Percentiles rank a stretch among this genome's conserved stretches.
Evolutionary conservation across 2,888 invertebrate species (phyloP).

Genomic region (Catocala fraxini): DNA sequence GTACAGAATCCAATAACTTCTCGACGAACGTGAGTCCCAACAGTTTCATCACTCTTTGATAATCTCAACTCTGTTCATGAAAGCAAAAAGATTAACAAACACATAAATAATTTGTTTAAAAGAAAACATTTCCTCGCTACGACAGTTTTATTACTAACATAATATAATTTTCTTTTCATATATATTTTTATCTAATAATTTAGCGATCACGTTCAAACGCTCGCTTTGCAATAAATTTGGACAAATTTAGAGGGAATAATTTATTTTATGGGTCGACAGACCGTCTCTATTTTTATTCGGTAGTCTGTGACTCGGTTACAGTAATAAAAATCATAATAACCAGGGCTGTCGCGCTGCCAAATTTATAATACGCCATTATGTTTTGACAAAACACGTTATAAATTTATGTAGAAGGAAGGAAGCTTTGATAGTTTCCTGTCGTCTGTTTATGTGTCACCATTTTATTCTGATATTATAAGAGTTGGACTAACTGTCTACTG

Average conservation of each 20-base stretch:
- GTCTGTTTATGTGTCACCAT: slow-evolving; percentile 34
- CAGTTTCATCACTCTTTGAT: slow-evolving; percentile 24
- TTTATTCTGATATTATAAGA: slow-evolving; percentile 22
- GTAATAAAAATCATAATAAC: slow-evolving; percentile 46
- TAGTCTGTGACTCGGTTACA: slow-evolving; percentile 31
- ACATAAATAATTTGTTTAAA: slow-evolving; percentile 48
- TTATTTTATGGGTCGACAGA: slow-evolving; percentile 49
- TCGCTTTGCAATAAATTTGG: slow-evolving; percentile 47
- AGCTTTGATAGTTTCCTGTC: slow-evolving; percentile 49
- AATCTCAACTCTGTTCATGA: slow-evolving; percentile 32
- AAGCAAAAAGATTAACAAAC: slow-evolving; percentile 37
- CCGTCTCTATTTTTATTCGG: slow-evolving; percentile 43
- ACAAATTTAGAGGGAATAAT: slow-evolving; percentile 51
- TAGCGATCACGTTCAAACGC: slow-evolving; percentile 51
- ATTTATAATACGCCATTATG: slow-evolving; percentile 44
- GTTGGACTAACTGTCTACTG: neutral
- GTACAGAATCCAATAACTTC: slow-evolving; percentile 17
- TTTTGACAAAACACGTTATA: slow-evolving; percentile 53
- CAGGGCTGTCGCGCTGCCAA: slow-evolving; percentile 50
- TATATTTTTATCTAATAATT: slow-evolving; percentile 50
- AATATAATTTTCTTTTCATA: slow-evolving; percentile 36
- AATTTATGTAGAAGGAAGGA: slow-evolving; percentile 48
- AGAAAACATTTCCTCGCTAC: slow-evolving; percentile 41
- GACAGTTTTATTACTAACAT: slow-evolving; percentile 46
- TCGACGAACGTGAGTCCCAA: slow-evolving; percentile 16